Evolutionary conservation across 2,888 invertebrate species (phyloP), one percentile per base, ranked within the genome.

Genomic region (Torymus auratus): DNA sequence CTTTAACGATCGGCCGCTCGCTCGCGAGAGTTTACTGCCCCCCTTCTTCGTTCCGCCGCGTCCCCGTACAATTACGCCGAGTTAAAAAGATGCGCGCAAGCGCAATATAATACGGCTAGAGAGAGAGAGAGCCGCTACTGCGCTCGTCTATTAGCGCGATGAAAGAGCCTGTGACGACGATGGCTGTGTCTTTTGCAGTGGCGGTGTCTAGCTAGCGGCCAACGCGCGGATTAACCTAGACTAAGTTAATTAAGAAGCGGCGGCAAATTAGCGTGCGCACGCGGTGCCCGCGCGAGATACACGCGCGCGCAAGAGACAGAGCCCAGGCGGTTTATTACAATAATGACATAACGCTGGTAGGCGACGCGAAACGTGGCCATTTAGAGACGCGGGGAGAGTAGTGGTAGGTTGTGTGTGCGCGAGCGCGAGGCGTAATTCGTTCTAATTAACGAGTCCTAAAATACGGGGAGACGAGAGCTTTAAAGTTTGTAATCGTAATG

Each of bases 171-270:
- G 28, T 52, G 50, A 61, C 28, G 64, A 10, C 68, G n/a, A n/a
- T 23, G 41, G 41, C 41, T 41, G 41, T 41, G 41, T 41, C 41
- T 41, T 41, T 41, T 41, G 41, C 41, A 41, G 7, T 41, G 41
- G 41, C 7, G 5, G 41, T 41, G 41, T 7, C 41, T 41, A 41
- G 5, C 5, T 41, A 13, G 50, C 52, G 13, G 23, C 28, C 64
- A 15, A 4, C 41, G 41, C 41, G 55, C 65, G 61, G 55, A 62
- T 62, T 69, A 74, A 74, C 69, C 69, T 55, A 52, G 76, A 65
- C 74, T 58, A 65, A 76, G 76, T 62, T 55, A 69, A 76, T 76
- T 69, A 76, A 69, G 61, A 28, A 55, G 17, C 28, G 20, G 55
- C n/a, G 69, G 68, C 28, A 68, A 69, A 76, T 69, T 76, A 62